These are phyloP conservation scores for Trissoscelio sp. DNA, from an alignment of 2,888 invertebrate genomes.

Conservation along the genomic window DNA sequence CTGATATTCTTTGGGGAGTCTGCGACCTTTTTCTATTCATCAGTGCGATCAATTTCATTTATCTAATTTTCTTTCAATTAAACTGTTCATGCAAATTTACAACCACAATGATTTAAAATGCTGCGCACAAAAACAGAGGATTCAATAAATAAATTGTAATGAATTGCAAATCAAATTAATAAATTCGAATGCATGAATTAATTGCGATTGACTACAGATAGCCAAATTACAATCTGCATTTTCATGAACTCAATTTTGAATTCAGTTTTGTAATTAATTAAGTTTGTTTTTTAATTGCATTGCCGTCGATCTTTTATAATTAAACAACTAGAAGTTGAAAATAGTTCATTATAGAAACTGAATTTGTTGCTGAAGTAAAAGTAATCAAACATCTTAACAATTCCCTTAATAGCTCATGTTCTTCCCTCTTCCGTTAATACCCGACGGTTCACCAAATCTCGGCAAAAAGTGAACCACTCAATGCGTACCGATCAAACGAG, in stretches of 20 bases:
- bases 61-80: neutral
- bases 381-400: slow-evolving; percentile 22
- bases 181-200: no score
- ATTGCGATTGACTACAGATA: neutral
- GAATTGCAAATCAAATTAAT: neutral
- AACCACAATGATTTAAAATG: no score
- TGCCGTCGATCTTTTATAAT: no score
- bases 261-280: no score
- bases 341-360: no score
- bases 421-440: neutral
- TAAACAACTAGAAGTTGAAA: no score
- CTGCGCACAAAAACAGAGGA: neutral
- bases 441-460: slow-evolving; percentile 26
- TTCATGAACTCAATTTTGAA: no score
- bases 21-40: neutral
- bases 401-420: slow-evolving; percentile 34
- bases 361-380: slow-evolving; percentile 22
- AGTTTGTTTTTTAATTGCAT: no score
- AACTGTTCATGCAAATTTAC: slow-evolving; percentile 12
- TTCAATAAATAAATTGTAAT: neutral
- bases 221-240: neutral
- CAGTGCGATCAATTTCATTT: neutral
- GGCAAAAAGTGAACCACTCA: slow-evolving; percentile 20
- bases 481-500: slow-evolving; percentile 6
- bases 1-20: slow-evolving; percentile 21